Conservation (phyloP, 2,888 invertebrate genomes). For the Lobophora halterata region DNA sequence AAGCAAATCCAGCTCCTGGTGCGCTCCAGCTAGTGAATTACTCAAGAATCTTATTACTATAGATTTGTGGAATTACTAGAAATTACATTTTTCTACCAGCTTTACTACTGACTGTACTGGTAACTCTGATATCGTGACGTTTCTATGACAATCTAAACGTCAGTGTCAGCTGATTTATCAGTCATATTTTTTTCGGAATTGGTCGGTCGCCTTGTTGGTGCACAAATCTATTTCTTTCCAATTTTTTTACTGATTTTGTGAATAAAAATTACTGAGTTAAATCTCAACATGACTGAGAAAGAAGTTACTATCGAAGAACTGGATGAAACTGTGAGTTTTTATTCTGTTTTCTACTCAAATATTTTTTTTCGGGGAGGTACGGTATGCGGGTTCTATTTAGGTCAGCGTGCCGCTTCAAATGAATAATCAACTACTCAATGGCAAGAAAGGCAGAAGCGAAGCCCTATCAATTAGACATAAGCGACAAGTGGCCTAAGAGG, state of each 20-base stretch:
- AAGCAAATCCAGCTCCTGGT: too few species aligned
- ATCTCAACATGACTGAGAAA: slow-evolving; percentile 61
- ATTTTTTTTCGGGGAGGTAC: slow-evolving; percentile 15
- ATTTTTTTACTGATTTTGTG: slow-evolving; percentile 19
- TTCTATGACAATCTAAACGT: not conserved
- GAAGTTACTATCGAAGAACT: slow-evolving; percentile 67
- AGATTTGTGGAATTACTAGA: too few species aligned
- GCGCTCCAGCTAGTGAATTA: too few species aligned
- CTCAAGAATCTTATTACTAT: too few species aligned
- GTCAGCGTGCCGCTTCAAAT: slow-evolving; percentile 57
- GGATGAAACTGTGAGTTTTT: slow-evolving; percentile 64
- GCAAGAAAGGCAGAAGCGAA: slow-evolving; percentile 21
- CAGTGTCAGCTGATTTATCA: not conserved
- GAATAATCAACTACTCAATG: slow-evolving; percentile 37
- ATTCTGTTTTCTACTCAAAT: slow-evolving; percentile 12
- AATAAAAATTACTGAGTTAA: slow-evolving; percentile 38
- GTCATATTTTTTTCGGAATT: slow-evolving; percentile 2
- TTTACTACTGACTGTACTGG: slow-evolving; percentile 34
- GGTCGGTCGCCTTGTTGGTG: too few species aligned
- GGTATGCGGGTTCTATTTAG: slow-evolving; percentile 36
- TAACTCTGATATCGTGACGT: slow-evolving; percentile 3
- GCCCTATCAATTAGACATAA: slow-evolving; percentile 1
- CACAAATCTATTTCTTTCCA: slow-evolving; percentile 6
- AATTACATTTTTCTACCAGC: too few species aligned
- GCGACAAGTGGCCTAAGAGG: not conserved